These are phyloP conservation scores for Tupaia tana DNA, from an alignment of 2,113 vertebrate genomes.

Conservation along the genomic window DNA sequence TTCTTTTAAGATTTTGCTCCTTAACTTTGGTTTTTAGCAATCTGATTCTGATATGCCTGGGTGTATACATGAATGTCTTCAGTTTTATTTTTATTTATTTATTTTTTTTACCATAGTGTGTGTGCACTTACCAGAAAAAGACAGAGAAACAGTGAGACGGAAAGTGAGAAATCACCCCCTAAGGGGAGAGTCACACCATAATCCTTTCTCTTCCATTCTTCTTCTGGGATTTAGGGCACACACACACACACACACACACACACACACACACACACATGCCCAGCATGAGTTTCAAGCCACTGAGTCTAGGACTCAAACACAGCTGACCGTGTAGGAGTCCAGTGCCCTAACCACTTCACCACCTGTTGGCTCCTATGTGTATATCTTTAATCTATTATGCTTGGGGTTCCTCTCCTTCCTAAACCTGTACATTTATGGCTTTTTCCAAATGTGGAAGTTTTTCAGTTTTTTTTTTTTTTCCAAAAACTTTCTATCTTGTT, in stretches of 20 bases:
- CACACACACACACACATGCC: too few species aligned
- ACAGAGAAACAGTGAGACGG: too few species aligned
- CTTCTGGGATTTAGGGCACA: too few species aligned
- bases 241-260: too few species aligned
- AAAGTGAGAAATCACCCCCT: too few species aligned
- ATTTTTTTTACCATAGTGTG: background rate
- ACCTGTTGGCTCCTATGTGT: background rate
- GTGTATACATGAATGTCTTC: background rate
- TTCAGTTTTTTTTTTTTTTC: background rate
- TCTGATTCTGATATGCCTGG: background rate
- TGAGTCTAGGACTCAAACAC: too few species aligned
- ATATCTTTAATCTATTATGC: background rate
- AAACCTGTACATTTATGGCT: background rate
- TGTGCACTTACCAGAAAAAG: too few species aligned
- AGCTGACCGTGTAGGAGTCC: too few species aligned
- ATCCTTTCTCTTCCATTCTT: too few species aligned
- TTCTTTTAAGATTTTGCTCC: background rate
- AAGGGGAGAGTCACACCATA: too few species aligned
- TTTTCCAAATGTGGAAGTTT: conserved; percentile 1
- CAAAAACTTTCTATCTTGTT: background rate
- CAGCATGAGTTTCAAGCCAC: too few species aligned
- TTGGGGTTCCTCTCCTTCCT: background rate
- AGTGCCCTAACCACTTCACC: too few species aligned
- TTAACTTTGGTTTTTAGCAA: background rate
- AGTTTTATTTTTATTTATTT: background rate